A percentile compares a stretch with the other conserved stretches of the same genome.
These are phyloP conservation scores for Podarcis raffonei DNA, from an alignment of 2,113 vertebrate species.

Conservation along the genomic window DNA sequence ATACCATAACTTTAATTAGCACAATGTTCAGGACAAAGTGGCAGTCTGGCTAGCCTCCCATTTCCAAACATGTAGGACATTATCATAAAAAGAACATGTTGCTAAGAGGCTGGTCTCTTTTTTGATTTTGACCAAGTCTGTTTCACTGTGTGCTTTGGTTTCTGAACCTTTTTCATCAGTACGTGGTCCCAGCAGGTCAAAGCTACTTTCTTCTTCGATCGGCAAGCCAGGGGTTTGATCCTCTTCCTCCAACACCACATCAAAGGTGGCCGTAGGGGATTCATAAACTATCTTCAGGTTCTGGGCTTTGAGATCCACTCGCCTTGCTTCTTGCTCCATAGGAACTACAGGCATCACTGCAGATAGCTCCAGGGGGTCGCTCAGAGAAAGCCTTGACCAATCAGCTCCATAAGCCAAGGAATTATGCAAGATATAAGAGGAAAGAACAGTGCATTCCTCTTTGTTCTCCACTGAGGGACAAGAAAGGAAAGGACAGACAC, in stretches of 20 bases:
- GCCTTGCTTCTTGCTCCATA: background rate
- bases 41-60: conserved; percentile 80
- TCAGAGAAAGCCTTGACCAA: conserved; percentile 83
- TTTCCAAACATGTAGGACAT: conserved; percentile 90
- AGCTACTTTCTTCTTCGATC: background rate
- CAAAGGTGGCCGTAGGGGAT: conserved; percentile 82
- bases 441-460: conserved; percentile 74
- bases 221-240: conserved; percentile 65
- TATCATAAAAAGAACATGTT: conserved; percentile 94
- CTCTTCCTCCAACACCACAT: conserved; percentile 77
- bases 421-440: conserved; percentile 85
- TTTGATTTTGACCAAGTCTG: background rate
- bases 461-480: conserved; percentile 71
- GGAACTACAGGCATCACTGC: background rate
- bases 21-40: background rate
- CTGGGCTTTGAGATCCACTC: conserved; percentile 42
- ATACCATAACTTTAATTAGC: too few relatives aligned
- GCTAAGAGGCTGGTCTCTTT: conserved; percentile 78
- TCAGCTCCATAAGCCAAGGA: conserved; percentile 93
- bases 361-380: conserved; percentile 49
- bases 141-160: background rate
- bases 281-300: conserved; percentile 82
- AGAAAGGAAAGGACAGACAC: background rate
- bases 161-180: background rate
- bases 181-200: background rate